A percentile compares a stretch with the other conserved stretches of the same genome.
phyloP scores from a whole-genome alignment of 2,888 invertebrate genomes.

The Vanessa cardui region DNA sequence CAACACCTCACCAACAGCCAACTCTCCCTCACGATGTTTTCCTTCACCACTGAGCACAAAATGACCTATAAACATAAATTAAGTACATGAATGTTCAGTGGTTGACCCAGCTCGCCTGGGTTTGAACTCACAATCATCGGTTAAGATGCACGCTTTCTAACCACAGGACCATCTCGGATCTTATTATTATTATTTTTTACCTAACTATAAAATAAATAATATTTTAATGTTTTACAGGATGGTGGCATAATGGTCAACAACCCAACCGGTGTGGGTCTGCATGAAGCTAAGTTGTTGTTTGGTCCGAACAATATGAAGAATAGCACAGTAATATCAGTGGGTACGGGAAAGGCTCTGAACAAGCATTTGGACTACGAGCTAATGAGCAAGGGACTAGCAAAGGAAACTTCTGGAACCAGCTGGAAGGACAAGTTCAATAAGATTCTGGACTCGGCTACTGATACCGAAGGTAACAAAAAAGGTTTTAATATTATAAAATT shows the following conservation, averaged over 20 bases:
- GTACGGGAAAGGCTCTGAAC: slow-evolving; percentile 85
- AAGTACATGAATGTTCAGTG: too few species aligned
- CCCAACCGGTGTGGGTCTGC: slow-evolving; percentile 93
- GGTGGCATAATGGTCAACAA: slow-evolving; percentile 94
- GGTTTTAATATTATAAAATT: too few species aligned
- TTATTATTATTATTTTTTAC: too few species aligned
- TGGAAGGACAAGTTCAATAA: slow-evolving; percentile 91
- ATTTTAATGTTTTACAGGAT: slow-evolving; percentile 76
- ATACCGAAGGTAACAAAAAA: slow-evolving; percentile 87
- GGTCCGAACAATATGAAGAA: slow-evolving; percentile 86
- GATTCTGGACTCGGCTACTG: slow-evolving; percentile 92
- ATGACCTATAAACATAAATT: too few species aligned
- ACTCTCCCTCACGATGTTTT: too few species aligned
- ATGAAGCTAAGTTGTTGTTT: slow-evolving; percentile 93
- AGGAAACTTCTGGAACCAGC: slow-evolving; percentile 68
- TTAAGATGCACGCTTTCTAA: too few species aligned
- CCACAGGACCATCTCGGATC: too few species aligned
- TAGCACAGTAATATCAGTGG: slow-evolving; percentile 90
- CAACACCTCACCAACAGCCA: too few species aligned
- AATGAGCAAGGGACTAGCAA: slow-evolving; percentile 47
- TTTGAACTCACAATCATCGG: too few species aligned
- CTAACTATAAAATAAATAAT: background rate
- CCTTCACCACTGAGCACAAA: too few species aligned
- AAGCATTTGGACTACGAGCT: slow-evolving; percentile 61
- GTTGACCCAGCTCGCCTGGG: too few species aligned